These are phyloP conservation scores for Hydrocynus forskahlii DNA, from an alignment of 2,797 vertebrate genomes.

Conservation along the genomic window DNA sequence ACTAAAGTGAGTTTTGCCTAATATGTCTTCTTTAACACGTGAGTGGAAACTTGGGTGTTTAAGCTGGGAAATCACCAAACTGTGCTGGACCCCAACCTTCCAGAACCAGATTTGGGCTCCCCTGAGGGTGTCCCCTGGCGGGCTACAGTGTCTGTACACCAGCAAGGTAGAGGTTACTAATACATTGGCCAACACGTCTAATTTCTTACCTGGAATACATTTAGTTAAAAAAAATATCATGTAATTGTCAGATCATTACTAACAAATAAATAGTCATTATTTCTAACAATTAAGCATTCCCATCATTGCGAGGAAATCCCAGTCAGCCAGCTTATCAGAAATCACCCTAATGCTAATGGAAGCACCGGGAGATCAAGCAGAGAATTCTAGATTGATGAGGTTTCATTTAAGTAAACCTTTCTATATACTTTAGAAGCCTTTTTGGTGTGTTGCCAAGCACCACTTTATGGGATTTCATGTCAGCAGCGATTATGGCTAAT, in stretches of 20 bases:
- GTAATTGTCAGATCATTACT: background rate
- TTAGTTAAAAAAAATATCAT: too few relatives aligned
- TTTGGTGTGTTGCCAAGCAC: background rate
- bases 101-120: too few relatives aligned
- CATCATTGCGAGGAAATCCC: background rate
- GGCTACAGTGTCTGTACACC: too few relatives aligned
- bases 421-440: slow-evolving; percentile 24
- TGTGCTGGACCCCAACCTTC: too few relatives aligned
- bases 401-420: slow-evolving; percentile 1
- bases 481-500: background rate
- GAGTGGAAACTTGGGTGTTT: too few relatives aligned
- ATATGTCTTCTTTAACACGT: too few relatives aligned
- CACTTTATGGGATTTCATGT: background rate
- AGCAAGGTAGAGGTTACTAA: too few relatives aligned
- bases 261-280: background rate
- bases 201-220: background rate
- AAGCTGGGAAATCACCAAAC: too few relatives aligned
- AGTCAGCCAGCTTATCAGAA: background rate
- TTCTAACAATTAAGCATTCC: background rate
- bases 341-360: background rate
- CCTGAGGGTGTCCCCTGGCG: too few relatives aligned
- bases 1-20: too few relatives aligned
- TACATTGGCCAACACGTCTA: background rate
- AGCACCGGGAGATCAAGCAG: background rate
- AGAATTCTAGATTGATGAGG: background rate